Evolutionary conservation across 2,797 vertebrate genomes (phyloP).

Genomic region (Leucoraja ocellata): DNA sequence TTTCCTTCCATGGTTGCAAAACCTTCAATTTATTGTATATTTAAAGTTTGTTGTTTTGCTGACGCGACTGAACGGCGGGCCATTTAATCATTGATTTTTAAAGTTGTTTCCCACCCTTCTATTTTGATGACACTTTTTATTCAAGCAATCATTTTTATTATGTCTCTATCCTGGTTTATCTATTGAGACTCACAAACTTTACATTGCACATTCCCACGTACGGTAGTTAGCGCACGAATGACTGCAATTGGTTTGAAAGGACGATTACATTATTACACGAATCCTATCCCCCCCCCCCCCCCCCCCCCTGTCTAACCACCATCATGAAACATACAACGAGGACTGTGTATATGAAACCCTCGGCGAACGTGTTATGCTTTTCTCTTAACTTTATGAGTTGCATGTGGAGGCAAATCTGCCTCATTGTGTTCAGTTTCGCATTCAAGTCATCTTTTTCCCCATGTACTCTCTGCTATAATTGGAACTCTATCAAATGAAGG

Average conservation of each 20-base stretch:
- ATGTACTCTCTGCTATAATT: background rate
- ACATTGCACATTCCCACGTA: too few species aligned
- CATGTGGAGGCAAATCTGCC: background rate
- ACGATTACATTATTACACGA: background rate
- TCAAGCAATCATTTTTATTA: background rate
- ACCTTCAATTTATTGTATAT: background rate
- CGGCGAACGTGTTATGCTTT: background rate
- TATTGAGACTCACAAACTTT: background rate
- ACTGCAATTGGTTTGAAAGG: background rate
- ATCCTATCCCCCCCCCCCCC: background rate
- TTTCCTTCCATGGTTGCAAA: background rate
- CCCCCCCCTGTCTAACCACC: background rate
- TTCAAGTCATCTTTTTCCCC: background rate
- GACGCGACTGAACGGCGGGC: too few species aligned
- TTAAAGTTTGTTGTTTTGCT: background rate
- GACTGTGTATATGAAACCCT: background rate
- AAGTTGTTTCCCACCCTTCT: background rate
- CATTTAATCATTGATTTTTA: background rate
- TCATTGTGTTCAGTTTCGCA: background rate
- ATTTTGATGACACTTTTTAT: background rate
- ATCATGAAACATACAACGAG: background rate
- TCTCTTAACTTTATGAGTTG: conserved; percentile 1
- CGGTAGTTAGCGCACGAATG: background rate
- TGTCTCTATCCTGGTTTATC: background rate
- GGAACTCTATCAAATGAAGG: background rate